Evolutionary conservation across 2,888 invertebrate genomes (phyloP).

Genomic region (Drosophila diplacantha): DNA sequence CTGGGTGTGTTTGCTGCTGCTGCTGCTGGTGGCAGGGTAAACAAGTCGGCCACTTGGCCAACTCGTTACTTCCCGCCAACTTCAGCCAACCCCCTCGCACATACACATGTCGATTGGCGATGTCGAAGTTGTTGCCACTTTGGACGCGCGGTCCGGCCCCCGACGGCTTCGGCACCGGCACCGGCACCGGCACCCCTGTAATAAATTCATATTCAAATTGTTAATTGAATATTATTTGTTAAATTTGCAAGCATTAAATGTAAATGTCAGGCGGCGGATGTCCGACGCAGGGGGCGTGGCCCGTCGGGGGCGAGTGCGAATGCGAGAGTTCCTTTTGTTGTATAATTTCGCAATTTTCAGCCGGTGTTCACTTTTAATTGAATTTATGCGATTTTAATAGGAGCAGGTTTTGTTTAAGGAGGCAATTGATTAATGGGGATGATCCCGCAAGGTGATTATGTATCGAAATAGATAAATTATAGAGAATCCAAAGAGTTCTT

Average conservation of each 20-base stretch:
- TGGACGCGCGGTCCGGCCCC: conserved; percentile 61
- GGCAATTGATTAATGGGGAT: not conserved
- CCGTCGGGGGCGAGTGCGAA: conserved; percentile 23
- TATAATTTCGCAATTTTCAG: conserved; percentile 31
- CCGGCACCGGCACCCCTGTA: conserved; percentile 45
- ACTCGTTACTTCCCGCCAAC: conserved; percentile 46
- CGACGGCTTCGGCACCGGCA: conserved; percentile 41
- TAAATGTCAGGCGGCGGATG: conserved; percentile 61
- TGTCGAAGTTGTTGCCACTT: conserved; percentile 72
- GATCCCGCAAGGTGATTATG: not conserved
- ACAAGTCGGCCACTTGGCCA: conserved; percentile 69
- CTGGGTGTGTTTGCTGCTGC: conserved; percentile 44
- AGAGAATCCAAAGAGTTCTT: not conserved
- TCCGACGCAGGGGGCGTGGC: conserved; percentile 55
- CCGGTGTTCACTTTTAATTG: conserved; percentile 32
- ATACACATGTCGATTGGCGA: conserved; percentile 47
- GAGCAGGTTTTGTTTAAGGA: not conserved
- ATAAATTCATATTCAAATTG: conserved; percentile 75
- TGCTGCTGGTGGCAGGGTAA: conserved; percentile 62
- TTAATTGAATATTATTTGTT: conserved; percentile 76
- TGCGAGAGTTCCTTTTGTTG: conserved; percentile 19
- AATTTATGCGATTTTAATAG: conserved; percentile 52
- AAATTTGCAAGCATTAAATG: conserved; percentile 72
- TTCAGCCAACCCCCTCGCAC: conserved; percentile 7
- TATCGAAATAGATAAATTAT: too few relatives aligned